Conservation (phyloP, 2,888 invertebrate species). For the Parelbella ahira region DNA sequence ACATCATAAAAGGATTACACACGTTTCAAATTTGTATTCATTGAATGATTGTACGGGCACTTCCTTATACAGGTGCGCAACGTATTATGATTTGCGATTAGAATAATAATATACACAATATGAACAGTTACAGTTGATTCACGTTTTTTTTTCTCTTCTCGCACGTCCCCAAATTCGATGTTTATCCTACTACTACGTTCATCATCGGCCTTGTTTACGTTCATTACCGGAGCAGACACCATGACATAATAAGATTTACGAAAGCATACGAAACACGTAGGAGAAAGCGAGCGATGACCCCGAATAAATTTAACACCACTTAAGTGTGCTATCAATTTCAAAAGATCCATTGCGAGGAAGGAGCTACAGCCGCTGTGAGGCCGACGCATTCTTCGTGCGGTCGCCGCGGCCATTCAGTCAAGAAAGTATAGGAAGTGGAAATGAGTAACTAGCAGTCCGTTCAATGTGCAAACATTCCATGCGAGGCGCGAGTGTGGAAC, state of each 20-base stretch:
- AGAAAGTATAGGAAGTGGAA: slow-evolving; percentile 57
- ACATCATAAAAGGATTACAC: slow-evolving; percentile 34
- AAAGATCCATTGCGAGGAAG: slow-evolving; percentile 43
- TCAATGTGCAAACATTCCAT: slow-evolving; percentile 55
- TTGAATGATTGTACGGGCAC: slow-evolving; percentile 41
- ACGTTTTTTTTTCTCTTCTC: slow-evolving; percentile 3
- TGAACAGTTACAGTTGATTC: slow-evolving; percentile 39
- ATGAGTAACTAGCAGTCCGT: slow-evolving; percentile 33
- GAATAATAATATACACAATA: slow-evolving; percentile 48
- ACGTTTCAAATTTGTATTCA: slow-evolving; percentile 45
- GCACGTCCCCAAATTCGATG: slow-evolving; percentile 9
- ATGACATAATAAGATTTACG: slow-evolving; percentile 61
- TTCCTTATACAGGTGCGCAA: slow-evolving; percentile 49
- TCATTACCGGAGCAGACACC: slow-evolving; percentile 27
- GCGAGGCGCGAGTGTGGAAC: slow-evolving; percentile 52
- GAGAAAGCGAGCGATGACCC: slow-evolving; percentile 67
- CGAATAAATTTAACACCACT: slow-evolving; percentile 29
- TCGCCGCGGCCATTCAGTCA: slow-evolving; percentile 47
- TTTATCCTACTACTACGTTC: slow-evolving; percentile 5
- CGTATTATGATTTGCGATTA: slow-evolving; percentile 36
- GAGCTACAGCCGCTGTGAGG: slow-evolving; percentile 31
- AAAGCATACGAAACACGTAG: slow-evolving; percentile 43
- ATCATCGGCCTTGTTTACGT: slow-evolving; percentile 40
- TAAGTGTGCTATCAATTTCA: slow-evolving; percentile 35
- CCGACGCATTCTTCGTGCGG: slow-evolving; percentile 43